Conservation (phyloP, 2,113 vertebrate species). For the Psophia crepitans region DNA sequence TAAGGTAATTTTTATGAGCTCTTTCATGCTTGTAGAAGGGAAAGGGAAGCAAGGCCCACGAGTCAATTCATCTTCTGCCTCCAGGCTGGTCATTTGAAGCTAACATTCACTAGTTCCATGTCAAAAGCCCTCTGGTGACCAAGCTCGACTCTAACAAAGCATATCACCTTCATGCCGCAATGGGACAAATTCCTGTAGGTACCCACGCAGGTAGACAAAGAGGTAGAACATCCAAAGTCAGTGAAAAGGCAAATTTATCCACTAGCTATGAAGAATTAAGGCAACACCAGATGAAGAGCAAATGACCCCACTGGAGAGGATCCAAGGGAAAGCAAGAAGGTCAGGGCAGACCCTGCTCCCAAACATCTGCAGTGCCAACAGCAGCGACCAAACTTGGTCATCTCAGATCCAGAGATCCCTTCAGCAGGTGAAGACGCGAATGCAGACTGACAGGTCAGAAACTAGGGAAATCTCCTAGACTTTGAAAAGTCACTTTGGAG, state of each 20-base stretch:
- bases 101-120: background rate
- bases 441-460: background rate
- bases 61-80: constrained; percentile 4
- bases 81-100: constrained; percentile 30
- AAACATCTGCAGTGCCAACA: background rate
- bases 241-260: background rate
- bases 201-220: background rate
- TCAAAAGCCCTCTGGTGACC: background rate
- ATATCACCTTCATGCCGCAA: background rate
- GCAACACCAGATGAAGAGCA: background rate
- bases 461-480: background rate
- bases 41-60: background rate
- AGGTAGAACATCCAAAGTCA: background rate
- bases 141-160: background rate
- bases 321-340: background rate
- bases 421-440: background rate
- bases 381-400: background rate
- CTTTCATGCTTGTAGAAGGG: background rate
- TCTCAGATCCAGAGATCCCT: background rate
- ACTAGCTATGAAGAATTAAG: background rate
- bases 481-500: background rate
- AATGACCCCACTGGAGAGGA: background rate
- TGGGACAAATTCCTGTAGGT: background rate
- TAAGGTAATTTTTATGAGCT: background rate
- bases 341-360: background rate